Conservation (phyloP, 2,113 vertebrate species). For the Circaetus gallicus region DNA sequence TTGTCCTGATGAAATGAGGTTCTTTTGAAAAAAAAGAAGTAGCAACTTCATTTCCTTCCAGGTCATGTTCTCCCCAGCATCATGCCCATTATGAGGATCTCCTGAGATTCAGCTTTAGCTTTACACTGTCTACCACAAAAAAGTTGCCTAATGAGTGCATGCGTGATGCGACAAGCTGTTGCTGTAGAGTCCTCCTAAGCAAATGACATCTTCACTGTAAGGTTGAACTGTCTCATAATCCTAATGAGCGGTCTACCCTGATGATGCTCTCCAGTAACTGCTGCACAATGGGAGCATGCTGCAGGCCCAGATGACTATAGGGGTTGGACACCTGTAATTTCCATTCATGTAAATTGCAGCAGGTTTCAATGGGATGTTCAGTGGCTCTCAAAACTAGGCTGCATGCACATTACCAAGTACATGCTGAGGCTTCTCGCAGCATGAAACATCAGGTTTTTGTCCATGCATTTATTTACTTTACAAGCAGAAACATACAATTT, state of each 20-base stretch:
- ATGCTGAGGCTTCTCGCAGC: not conserved
- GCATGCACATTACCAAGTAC: not conserved
- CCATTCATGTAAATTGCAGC: not conserved
- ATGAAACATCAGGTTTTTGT: not conserved
- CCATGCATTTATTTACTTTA: not conserved
- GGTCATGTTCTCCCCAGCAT: not conserved
- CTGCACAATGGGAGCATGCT: not conserved
- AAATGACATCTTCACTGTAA: not conserved
- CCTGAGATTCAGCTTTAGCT: not conserved
- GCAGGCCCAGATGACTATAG: not conserved
- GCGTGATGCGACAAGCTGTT: rapidly evolving
- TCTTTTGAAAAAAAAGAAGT: not conserved
- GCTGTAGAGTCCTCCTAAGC: not conserved
- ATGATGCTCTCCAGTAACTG: not conserved
- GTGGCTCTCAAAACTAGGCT: not conserved
- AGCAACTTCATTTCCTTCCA: not conserved
- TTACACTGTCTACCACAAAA: not conserved
- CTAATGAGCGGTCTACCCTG: not conserved
- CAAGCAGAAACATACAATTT: not conserved
- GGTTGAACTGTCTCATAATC: not conserved
- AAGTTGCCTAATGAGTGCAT: not conserved
- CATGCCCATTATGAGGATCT: not conserved
- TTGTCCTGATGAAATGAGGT: not conserved
- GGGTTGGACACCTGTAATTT: not conserved
- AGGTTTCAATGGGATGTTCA: not conserved